Conservation (phyloP, 1,140 invertebrate species). For the Trialeurodes vaporariorum region DNA sequence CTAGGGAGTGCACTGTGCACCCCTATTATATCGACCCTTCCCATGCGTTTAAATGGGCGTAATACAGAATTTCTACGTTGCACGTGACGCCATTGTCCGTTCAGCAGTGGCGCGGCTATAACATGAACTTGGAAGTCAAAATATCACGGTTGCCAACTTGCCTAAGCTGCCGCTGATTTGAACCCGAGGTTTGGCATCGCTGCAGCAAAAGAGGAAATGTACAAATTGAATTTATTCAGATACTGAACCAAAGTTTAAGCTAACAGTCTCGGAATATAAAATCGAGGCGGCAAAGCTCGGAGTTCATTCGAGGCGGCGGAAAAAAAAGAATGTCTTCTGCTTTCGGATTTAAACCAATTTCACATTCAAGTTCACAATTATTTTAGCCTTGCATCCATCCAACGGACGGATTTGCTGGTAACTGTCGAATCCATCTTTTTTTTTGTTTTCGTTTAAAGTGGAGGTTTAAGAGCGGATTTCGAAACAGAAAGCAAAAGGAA, state of each 20-base stretch:
- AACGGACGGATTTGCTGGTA: background rate
- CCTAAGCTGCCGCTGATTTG: too few relatives aligned
- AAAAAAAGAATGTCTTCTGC: background rate
- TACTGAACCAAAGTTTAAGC: background rate
- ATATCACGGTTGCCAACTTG: too few relatives aligned
- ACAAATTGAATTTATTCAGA: background rate
- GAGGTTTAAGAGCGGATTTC: background rate
- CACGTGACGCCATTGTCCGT: too few relatives aligned
- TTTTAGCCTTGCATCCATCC: background rate
- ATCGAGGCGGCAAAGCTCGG: background rate
- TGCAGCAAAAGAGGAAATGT: too few relatives aligned
- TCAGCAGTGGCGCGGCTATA: too few relatives aligned
- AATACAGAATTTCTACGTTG: too few relatives aligned
- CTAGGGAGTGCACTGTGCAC: too few relatives aligned
- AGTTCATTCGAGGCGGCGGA: too few relatives aligned
- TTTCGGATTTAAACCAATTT: background rate
- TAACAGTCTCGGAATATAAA: background rate
- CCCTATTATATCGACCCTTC: too few relatives aligned
- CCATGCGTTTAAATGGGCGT: too few relatives aligned
- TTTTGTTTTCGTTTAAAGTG: background rate
- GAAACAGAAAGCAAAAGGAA: background rate
- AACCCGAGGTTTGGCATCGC: too few relatives aligned
- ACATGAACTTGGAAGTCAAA: too few relatives aligned
- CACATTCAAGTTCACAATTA: background rate
- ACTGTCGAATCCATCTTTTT: background rate